phyloP scores from a whole-genome alignment of 1,140 invertebrate species.

The Drosophila trapezifrons region DNA sequence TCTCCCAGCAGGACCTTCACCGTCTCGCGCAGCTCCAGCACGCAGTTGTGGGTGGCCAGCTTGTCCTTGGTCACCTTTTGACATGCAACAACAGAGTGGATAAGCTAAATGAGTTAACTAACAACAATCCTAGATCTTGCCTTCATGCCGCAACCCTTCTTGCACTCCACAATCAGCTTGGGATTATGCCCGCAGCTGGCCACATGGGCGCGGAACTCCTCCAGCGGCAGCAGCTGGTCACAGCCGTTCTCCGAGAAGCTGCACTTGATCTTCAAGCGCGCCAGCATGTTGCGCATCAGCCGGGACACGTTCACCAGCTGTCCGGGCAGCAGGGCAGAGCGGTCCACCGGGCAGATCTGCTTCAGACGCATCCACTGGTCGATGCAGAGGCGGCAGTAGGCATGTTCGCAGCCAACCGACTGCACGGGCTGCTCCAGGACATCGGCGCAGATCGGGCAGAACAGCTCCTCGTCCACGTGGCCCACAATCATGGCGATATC shows the following conservation, averaged over 20 bases:
- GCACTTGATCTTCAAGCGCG: slow-evolving; percentile 54
- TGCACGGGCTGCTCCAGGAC: slow-evolving; percentile 65
- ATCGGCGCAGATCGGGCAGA: slow-evolving; percentile 66
- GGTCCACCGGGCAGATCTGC: slow-evolving; percentile 64
- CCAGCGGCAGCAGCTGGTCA: slow-evolving; percentile 21
- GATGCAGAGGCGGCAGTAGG: slow-evolving; percentile 60
- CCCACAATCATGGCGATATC: slow-evolving; percentile 55
- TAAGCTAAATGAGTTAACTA: neutral
- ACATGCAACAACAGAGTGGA: neutral
- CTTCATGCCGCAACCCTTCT: slow-evolving; percentile 55
- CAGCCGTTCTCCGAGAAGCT: slow-evolving; percentile 52
- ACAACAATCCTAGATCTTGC: neutral
- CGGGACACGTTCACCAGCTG: slow-evolving; percentile 52
- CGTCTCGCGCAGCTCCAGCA: slow-evolving; percentile 48
- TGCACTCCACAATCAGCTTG: slow-evolving; percentile 50
- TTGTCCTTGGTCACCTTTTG: slow-evolving; percentile 53
- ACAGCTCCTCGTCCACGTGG: slow-evolving; percentile 62
- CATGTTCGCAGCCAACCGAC: slow-evolving; percentile 56
- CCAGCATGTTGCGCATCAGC: slow-evolving; percentile 70
- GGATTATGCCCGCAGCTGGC: slow-evolving; percentile 53
- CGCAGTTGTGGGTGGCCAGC: slow-evolving; percentile 52
- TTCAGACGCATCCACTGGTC: slow-evolving; percentile 62
- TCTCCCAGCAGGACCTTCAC: slow-evolving; percentile 23
- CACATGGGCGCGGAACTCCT: slow-evolving; percentile 54
- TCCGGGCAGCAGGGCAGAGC: slow-evolving; percentile 14